Percentiles rank a stretch among this genome's conserved stretches.
phyloP scores from a whole-genome alignment of 2,113 vertebrate species.

The Tyrannus savana region DNA sequence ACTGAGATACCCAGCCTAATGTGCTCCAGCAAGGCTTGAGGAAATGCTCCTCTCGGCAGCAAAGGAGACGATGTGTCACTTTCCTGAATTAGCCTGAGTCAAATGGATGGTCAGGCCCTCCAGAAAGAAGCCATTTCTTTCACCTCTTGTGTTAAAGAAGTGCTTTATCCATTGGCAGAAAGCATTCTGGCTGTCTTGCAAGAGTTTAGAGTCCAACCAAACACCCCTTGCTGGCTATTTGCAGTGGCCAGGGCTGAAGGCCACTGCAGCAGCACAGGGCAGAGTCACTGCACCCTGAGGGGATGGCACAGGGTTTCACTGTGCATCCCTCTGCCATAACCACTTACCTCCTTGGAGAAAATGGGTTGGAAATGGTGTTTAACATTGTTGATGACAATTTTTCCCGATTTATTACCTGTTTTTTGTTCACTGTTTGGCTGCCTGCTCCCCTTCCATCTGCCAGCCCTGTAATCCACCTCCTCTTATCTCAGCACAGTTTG shows the following conservation, averaged over 20 bases:
- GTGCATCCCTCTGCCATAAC: not conserved
- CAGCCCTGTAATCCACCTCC: constrained; percentile 39
- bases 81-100: not conserved
- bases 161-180: not conserved
- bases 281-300: not conserved
- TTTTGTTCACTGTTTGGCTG: constrained; percentile 36
- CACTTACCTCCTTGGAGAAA: not conserved
- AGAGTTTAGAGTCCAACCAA: not conserved
- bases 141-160: not conserved
- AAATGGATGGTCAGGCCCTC: not conserved
- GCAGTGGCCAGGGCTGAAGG: not conserved
- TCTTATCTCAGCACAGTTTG: constrained; percentile 44
- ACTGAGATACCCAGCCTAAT: not conserved
- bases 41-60: constrained; percentile 10
- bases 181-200: not conserved
- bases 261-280: not conserved
- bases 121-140: not conserved
- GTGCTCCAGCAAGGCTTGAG: not conserved
- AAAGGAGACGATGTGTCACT: not conserved
- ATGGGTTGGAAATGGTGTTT: not conserved
- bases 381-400: not conserved
- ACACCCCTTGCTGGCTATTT: not conserved
- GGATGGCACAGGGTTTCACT: not conserved
- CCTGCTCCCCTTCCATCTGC: constrained; percentile 26
- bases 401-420: not conserved